Evolutionary conservation across 1,140 invertebrate species (phyloP), one percentile per base, ranked within the genome.

Genomic region (Drosophila paulistorum): DNA sequence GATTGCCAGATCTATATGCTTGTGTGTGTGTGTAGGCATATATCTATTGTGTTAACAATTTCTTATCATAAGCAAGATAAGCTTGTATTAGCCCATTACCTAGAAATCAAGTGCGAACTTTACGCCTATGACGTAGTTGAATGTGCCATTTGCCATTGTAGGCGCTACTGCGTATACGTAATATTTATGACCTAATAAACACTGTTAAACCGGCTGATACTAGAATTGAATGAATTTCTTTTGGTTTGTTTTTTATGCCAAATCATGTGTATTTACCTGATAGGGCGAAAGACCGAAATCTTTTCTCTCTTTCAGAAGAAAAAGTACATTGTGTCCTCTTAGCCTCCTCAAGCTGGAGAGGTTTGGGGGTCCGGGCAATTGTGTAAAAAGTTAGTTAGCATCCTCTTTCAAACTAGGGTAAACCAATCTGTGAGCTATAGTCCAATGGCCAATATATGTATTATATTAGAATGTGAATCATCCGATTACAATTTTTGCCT

Each of bases 121-220:
- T 87, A 86, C 59, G 82, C 79, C 61, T 45, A 71, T 86, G 83
- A 86, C 79, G 83, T 86, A 80, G 74, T 11, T 60, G 26, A 23
- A 11, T 51, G 45, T 51, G 9, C n/a, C 45, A 1, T 9, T 11
- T 51, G 10, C 7, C 45, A 14, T 17, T 14, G 42, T 17, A 45
- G 5, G 42, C 5, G 45, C 62, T 71, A 41, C 30, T 30, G 48
- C 41, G 62, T 48, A 64, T 45, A 45, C 62, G 62, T 45, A 48
- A 64, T 45, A 64, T 30, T 51, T 23, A 51, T 51, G 45, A 51
- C 45, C 17, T 51, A 51, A 51, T 20, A 51, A 51, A 51, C 45
- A 51, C 11, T 39, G 45, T 11, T 51, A 23, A 51, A 51, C 45
- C 9, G 45, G 17, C 17, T 51, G 2, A 20, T 23, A 51, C 45